Percentiles rank a stretch among this genome's conserved stretches.
These are phyloP conservation scores for Aphis gossypii DNA, from an alignment of 1,140 invertebrate species.

Conservation along the genomic window DNA sequence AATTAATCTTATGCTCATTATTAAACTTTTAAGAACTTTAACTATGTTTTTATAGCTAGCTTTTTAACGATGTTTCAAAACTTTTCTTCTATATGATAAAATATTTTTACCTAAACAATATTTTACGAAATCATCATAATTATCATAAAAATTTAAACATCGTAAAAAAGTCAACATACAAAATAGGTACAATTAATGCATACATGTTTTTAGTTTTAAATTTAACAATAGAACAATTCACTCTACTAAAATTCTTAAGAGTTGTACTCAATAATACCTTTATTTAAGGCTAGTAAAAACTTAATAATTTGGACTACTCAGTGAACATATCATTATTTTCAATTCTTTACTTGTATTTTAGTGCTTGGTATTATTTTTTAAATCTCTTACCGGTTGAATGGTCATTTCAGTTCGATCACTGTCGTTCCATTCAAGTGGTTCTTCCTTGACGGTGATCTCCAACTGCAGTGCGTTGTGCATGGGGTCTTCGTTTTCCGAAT, in stretches of 20 bases:
- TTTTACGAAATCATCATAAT: neutral
- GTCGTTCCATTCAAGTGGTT: slow-evolving; percentile 73
- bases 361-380: neutral
- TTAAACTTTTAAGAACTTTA: neutral
- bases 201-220: neutral
- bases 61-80: neutral
- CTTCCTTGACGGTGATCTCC: slow-evolving; percentile 68
- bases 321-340: neutral
- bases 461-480: slow-evolving; percentile 61
- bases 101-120: neutral
- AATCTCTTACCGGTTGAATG: slow-evolving; percentile 66
- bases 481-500: slow-evolving; percentile 65
- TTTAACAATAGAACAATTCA: neutral
- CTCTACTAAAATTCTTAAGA: neutral
- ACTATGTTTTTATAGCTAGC: neutral
- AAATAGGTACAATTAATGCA: neutral
- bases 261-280: neutral
- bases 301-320: neutral
- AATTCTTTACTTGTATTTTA: neutral
- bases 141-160: neutral
- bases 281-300: neutral
- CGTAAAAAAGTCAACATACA: neutral
- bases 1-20: neutral
- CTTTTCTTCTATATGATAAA: neutral
- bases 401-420: slow-evolving; percentile 63